Base-by-base conservation (phyloP, 2,888 invertebrate species). In the Drosophila tanythrix region DNA sequence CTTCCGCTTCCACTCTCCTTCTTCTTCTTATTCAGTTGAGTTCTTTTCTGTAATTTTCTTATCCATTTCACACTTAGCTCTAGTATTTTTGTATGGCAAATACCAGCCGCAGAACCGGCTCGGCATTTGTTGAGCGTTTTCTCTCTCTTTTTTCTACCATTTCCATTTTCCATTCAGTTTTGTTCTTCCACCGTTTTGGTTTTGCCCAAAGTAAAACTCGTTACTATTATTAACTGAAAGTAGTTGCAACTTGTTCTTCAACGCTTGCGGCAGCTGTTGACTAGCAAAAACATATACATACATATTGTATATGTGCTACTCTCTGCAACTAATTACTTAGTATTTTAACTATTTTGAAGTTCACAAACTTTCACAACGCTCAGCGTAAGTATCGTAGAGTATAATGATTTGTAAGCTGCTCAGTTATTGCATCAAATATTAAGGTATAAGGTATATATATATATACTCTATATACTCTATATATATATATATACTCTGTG, bases 301-400 rank as follows among this genome's bases (percentile, higher is more conserved):
- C 33, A 10, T 43, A 43, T 11, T 10, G 15, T 25, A 40, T 15
- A 31, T 43, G 2, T 38, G 27, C 31, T 51, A 40, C 55, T 57
- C 31, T 18, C 38, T 56, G 11, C 51, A 29, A 15, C 21, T 6
- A 51, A 43, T 31, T 27, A 35, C 6, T 36, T 56, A 55, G 36
- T 27, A 18, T 36, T n/a, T n/a, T 29, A 27, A 29, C 48, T 50
- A 53, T 46, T 62, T 38, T 46, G 18, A 43, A 61, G 35, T 38
- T 46, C 3, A 36, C 8, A 13, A 36, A 18, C 31, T 40, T 29
- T 25, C 46, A 15, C 46, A 33, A 43, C 56, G 36, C 51, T 40
- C 58, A 64, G 53, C 76, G 78, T 78, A 78, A 78, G 78, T 78
- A 78, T 75, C 53, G 78, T 79, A 78, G 80, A 75, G 53, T 53